Base-by-base conservation (phyloP, 1,140 invertebrate species). In the Drosophila paulistorum region DNA sequence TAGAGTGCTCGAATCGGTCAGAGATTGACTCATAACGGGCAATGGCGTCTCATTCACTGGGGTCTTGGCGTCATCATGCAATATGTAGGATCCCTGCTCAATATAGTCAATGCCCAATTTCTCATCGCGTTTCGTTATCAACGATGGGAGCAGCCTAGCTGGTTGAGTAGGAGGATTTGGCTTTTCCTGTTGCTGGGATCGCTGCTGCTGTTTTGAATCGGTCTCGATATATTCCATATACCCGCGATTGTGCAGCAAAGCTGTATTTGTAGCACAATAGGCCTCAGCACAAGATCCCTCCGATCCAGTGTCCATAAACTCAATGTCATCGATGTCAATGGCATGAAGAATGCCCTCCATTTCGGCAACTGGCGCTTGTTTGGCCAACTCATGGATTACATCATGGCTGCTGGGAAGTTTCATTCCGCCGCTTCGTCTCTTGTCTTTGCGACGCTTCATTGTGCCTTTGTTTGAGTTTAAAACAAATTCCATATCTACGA, bases 241-340 rank as follows among this genome's bases (percentile, higher is more conserved):
- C 0, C 95, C 95, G 30, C 94, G 94, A 90, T 96, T 95, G 59
- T 93, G 94, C 7, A 94, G 57, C 23, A 93, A 62, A 1, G 93
- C 90, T 14, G 93, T 92, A 67, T 94, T 94, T 6, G 93, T 93
- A 0, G 93, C 92, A 10, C 94, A 93, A 64, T 94, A 94, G n/a
- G 94, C 94, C 51, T 95, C 94, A 9, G 94, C 92, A 41, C 37
- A 93, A 92, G 90, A 95, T 37, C 93, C 93, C 84, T 94, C 95
- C 0, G 94, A 95, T 2, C 95, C 95, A 0, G 95, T 96, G 77
- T 96, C 96, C 95, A 96, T 96, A 71, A 95, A 97, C 81, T 96
- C 95, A 60, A 96, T 95, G 71, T 92, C 92, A 61, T 92, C 91
- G 6, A 92, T 90, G 20, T 91, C 91, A 6, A 60, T 92, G 81